Evolutionary conservation across 2,888 invertebrate genomes (phyloP).

Genomic region (Machimus rusticus): DNA sequence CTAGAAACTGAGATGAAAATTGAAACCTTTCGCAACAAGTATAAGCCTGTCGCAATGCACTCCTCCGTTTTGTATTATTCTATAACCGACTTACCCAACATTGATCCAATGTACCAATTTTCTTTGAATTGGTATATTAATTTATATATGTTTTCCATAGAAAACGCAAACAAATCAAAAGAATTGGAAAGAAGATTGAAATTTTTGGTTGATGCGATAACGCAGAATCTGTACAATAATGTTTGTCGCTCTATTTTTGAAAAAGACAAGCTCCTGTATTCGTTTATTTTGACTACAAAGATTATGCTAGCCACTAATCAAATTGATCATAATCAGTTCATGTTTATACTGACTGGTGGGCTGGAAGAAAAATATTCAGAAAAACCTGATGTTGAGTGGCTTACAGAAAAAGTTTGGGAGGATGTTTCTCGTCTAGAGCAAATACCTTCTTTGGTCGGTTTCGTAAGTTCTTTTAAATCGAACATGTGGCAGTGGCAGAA

Average conservation of each 20-base stretch:
- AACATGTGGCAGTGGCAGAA: conserved; percentile 67
- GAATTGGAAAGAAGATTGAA: conserved; percentile 77
- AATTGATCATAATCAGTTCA: conserved; percentile 73
- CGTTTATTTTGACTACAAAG: conserved; percentile 75
- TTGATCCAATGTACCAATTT: conserved; percentile 96
- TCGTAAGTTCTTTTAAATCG: conserved; percentile 69
- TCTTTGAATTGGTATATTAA: conserved; percentile 91
- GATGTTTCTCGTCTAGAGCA: conserved; percentile 78
- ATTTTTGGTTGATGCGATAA: conserved; percentile 83
- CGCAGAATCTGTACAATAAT: conserved; percentile 82
- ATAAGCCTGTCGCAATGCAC: conserved; percentile 85
- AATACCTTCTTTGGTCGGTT: conserved; percentile 69
- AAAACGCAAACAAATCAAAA: conserved; percentile 65
- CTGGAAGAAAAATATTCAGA: neutral
- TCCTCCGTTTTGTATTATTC: conserved; percentile 90
- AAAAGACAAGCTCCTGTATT: conserved; percentile 86
- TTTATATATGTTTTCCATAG: conserved; percentile 65
- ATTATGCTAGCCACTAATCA: conserved; percentile 70
- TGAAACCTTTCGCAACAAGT: conserved; percentile 79
- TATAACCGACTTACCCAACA: conserved; percentile 81
- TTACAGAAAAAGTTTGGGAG: conserved; percentile 81
- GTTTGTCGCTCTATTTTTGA: conserved; percentile 91
- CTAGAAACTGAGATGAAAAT: conserved; percentile 84
- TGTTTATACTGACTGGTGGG: conserved; percentile 78
- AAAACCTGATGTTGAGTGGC: conserved; percentile 84